phyloP scores from a whole-genome alignment of 2,113 vertebrate genomes.

The Coracopsis vasa region DNA sequence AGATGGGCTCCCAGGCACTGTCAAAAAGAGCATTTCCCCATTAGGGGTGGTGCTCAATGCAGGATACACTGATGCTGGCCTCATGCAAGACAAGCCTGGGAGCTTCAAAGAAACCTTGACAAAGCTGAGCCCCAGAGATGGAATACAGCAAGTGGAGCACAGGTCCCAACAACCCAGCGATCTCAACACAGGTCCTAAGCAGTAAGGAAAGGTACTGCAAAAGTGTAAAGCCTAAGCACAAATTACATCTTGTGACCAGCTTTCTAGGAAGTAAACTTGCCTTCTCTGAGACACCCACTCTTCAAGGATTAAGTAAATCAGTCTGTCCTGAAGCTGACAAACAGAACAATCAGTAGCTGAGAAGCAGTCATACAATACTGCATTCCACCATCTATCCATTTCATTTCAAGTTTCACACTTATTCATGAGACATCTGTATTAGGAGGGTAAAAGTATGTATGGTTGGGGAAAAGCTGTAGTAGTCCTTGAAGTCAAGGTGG shows the following conservation, averaged over 20 bases:
- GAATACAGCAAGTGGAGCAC: not conserved
- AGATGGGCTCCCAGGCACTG: not conserved
- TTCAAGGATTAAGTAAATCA: not conserved
- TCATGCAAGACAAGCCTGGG: not conserved
- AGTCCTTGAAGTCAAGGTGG: not conserved
- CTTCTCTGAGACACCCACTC: not conserved
- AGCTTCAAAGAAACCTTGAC: not conserved
- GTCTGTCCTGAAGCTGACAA: not conserved
- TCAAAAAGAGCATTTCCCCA: not conserved
- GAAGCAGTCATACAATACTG: not conserved
- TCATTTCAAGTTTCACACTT: not conserved
- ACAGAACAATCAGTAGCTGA: not conserved
- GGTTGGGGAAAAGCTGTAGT: not conserved
- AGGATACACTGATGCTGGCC: not conserved
- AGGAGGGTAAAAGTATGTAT: not conserved
- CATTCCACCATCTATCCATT: rapidly evolving
- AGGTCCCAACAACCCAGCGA: not conserved
- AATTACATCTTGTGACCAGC: not conserved
- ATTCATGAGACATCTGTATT: not conserved
- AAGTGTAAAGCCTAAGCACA: not conserved
- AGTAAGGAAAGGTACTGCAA: not conserved
- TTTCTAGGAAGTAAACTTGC: not conserved
- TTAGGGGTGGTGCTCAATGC: not conserved
- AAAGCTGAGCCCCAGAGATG: not conserved
- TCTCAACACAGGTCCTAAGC: not conserved